These are phyloP conservation scores for Pteruthius melanotis DNA, from an alignment of 2,113 vertebrate species.

Conservation along the genomic window DNA sequence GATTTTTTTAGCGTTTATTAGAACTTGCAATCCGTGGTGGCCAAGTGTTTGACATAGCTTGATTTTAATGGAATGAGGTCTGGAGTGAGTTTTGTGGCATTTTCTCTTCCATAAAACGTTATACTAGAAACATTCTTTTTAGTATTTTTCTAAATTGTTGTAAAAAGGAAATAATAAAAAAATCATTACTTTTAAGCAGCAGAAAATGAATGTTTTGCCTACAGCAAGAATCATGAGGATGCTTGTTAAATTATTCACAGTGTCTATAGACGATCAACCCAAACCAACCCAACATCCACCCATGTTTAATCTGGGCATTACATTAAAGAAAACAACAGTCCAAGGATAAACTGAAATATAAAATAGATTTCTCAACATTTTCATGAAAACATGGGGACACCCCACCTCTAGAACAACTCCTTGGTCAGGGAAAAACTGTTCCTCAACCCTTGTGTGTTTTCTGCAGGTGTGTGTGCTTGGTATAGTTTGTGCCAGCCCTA, in stretches of 20 bases:
- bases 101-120: neutral
- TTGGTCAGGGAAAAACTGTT: neutral
- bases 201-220: conserved; percentile 32
- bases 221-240: neutral
- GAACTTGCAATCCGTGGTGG: conserved; percentile 19
- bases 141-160: neutral
- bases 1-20: conserved; percentile 29
- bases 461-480: neutral
- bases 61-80: neutral
- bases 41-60: neutral
- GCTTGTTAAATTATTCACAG: conserved; percentile 2
- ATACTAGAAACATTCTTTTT: neutral
- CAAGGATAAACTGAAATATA: neutral
- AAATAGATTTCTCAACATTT: neutral
- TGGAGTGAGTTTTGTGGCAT: neutral
- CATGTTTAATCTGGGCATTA: neutral
- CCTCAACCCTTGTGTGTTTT: neutral
- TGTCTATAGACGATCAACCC: neutral
- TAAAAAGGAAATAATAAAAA: conserved; percentile 15
- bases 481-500: neutral
- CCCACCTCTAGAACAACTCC: neutral
- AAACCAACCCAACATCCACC: too few species aligned
- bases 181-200: neutral
- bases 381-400: neutral
- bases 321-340: neutral